These are phyloP conservation scores for Lanistes nyassanus DNA, from an alignment of 1,140 invertebrate species.

Conservation along the genomic window DNA sequence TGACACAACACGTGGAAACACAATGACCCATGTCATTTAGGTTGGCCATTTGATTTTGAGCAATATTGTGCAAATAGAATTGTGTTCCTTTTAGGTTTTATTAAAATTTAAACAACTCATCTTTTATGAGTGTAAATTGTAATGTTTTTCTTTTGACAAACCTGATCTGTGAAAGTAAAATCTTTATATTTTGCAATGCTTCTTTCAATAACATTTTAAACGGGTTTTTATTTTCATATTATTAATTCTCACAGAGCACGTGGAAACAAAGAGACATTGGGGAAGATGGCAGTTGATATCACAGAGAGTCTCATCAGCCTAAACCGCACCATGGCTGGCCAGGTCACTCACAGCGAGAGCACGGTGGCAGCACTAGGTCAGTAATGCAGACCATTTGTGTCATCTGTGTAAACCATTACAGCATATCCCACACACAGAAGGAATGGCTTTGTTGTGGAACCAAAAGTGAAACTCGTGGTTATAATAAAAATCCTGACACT, in stretches of 20 bases:
- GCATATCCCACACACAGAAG: not conserved
- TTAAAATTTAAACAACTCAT: too few relatives aligned
- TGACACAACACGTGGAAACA: too few relatives aligned
- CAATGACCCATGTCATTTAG: too few relatives aligned
- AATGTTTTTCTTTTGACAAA: too few relatives aligned
- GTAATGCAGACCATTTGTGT: slow-evolving; percentile 2
- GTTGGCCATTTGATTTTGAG: too few relatives aligned
- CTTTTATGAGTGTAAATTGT: too few relatives aligned
- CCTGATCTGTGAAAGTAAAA: not conserved
- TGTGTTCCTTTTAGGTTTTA: too few relatives aligned
- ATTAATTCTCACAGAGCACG: slow-evolving; percentile 24
- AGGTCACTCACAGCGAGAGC: slow-evolving; percentile 84
- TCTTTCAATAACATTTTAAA: not conserved
- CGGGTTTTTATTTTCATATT: not conserved
- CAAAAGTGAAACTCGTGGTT: too few relatives aligned
- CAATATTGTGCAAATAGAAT: too few relatives aligned
- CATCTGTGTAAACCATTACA: not conserved
- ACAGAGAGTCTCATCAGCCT: slow-evolving; percentile 87
- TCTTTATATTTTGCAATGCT: not conserved
- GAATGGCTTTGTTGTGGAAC: not conserved
- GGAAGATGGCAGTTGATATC: slow-evolving; percentile 52
- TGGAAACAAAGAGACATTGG: slow-evolving; percentile 55
- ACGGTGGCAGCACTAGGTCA: slow-evolving; percentile 83
- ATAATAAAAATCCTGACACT: too few relatives aligned
- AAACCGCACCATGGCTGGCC: slow-evolving; percentile 84